Evolutionary conservation across 1,140 invertebrate genomes (phyloP).

Genomic region (Pogonomyrmex californicus): DNA sequence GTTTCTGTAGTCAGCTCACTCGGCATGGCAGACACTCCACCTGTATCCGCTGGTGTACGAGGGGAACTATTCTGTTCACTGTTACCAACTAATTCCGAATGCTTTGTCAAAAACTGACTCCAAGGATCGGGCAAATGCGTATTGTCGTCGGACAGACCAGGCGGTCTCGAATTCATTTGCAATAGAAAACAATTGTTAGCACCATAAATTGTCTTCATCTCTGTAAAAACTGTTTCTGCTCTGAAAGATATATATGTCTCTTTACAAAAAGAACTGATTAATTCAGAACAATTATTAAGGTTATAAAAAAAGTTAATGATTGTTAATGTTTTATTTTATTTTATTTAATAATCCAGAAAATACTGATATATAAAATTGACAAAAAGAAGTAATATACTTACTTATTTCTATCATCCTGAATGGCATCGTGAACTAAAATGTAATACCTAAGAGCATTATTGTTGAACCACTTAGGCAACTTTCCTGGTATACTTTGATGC

Average conservation of each 20-base stretch:
- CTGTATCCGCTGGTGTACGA: constrained; percentile 88
- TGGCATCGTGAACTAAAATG: constrained; percentile 95
- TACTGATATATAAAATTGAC: background rate
- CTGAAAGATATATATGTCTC: constrained; percentile 85
- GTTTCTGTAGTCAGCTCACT: constrained; percentile 83
- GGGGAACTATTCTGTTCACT: constrained; percentile 90
- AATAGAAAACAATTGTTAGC: constrained; percentile 95
- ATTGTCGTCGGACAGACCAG: constrained; percentile 87
- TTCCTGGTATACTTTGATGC: constrained; percentile 92
- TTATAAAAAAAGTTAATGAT: background rate
- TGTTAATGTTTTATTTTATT: background rate
- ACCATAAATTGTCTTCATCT: constrained; percentile 95
- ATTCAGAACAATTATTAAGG: background rate
- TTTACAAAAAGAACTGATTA: background rate
- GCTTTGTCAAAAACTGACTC: constrained; percentile 92
- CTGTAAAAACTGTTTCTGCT: constrained; percentile 93
- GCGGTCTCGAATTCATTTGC: constrained; percentile 93
- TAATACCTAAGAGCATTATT: constrained; percentile 95
- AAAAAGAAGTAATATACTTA: constrained; percentile 80
- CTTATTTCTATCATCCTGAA: constrained; percentile 89
- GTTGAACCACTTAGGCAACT: constrained; percentile 96
- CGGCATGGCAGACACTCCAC: constrained; percentile 87
- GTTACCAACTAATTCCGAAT: constrained; percentile 86
- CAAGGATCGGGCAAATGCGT: constrained; percentile 93
- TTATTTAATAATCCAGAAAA: background rate